Evolutionary conservation across 2,113 vertebrate species (phyloP).

Genomic region (Lepidothrix coronata): DNA sequence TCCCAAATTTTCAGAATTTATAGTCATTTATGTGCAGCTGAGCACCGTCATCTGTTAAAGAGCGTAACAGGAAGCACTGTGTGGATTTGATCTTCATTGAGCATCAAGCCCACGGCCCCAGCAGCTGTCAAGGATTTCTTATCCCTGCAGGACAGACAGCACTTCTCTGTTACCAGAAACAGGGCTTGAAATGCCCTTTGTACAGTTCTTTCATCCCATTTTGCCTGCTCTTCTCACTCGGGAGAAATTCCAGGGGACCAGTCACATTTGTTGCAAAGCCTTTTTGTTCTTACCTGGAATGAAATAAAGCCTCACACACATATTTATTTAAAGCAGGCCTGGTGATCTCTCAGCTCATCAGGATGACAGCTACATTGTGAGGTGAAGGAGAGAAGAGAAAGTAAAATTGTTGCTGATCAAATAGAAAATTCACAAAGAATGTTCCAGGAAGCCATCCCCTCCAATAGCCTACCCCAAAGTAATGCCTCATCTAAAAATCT

Average conservation of each 20-base stretch:
- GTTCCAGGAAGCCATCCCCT: neutral
- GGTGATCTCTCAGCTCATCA: neutral
- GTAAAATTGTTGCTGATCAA: neutral
- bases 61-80: neutral
- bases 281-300: neutral
- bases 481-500: neutral
- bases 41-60: neutral
- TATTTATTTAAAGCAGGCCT: neutral
- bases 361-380: neutral
- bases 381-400: neutral
- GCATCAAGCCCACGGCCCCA: rapidly evolving
- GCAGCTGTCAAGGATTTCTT: neutral
- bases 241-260: neutral
- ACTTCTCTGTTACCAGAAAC: neutral
- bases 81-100: rapidly evolving
- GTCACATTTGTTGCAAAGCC: neutral
- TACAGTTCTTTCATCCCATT: neutral
- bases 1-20: neutral
- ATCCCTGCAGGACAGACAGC: neutral
- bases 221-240: neutral
- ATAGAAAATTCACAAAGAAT: neutral
- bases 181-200: neutral
- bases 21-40: neutral
- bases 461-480: neutral
- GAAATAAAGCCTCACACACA: neutral